A percentile compares a stretch with the other conserved stretches of the same genome.
phyloP scores from a whole-genome alignment of 35 echinoderm and acorn worm species.

The Lytechinus pictus region DNA sequence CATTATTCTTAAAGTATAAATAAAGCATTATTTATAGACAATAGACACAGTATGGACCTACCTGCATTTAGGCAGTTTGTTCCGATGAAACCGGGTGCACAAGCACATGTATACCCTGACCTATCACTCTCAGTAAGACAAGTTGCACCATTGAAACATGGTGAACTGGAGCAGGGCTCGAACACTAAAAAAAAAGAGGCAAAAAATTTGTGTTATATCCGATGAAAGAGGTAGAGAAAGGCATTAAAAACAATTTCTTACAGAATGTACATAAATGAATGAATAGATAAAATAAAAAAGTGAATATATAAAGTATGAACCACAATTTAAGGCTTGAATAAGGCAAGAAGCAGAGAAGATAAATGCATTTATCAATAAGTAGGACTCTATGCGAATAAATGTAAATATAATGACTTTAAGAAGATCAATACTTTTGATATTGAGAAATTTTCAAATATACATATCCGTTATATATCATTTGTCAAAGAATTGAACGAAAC shows the following conservation, averaged over 20 bases:
- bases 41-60: not conserved
- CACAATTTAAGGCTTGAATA: too few relatives aligned
- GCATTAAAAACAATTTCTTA: not conserved
- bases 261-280: too few relatives aligned
- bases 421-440: too few relatives aligned
- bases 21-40: not conserved
- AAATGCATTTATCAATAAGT: too few relatives aligned
- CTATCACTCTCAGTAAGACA: conserved; percentile 49
- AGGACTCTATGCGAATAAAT: too few relatives aligned
- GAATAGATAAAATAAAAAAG: too few relatives aligned
- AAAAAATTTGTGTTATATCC: not conserved
- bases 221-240: not conserved
- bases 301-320: too few relatives aligned
- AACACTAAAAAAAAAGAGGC: not conserved
- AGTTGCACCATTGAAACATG: conserved; percentile 17
- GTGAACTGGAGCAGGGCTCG: conserved; percentile 26
- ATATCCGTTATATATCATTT: too few relatives aligned
- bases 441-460: too few relatives aligned
- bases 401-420: too few relatives aligned
- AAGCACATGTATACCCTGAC: conserved; percentile 42
- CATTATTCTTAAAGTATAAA: not conserved
- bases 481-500: too few relatives aligned
- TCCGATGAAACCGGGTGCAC: conserved; percentile 54
- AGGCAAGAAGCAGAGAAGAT: too few relatives aligned
- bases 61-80: conserved; percentile 48